A percentile compares a stretch with the other conserved stretches of the same genome.
Evolutionary conservation across 2,888 invertebrate genomes (phyloP).

Genomic region (Caenorhabditis sp.): DNA sequence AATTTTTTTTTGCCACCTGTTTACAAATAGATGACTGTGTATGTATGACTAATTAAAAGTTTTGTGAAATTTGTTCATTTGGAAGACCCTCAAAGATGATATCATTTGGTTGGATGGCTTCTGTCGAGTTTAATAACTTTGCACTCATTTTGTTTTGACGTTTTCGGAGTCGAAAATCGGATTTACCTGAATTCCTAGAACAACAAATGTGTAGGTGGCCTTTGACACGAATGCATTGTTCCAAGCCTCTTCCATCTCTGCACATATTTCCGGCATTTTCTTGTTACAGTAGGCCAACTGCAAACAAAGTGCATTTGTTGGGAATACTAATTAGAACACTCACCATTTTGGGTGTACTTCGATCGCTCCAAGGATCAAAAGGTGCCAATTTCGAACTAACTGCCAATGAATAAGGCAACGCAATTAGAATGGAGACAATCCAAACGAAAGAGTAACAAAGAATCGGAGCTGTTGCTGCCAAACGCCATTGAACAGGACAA

Average conservation of each 20-base stretch:
- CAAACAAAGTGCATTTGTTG: background rate
- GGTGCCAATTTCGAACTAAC: constrained; percentile 59
- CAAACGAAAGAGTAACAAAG: constrained; percentile 65
- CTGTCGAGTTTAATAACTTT: background rate
- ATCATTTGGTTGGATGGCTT: background rate
- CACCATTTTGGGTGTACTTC: constrained; percentile 37
- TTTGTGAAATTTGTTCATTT: too few species aligned
- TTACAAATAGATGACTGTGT: too few species aligned
- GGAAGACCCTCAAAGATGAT: too few species aligned
- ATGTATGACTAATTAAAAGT: too few species aligned
- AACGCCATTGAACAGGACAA: constrained; percentile 66
- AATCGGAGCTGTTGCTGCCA: constrained; percentile 66
- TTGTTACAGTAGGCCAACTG: constrained; percentile 23
- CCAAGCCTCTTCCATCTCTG: constrained; percentile 56
- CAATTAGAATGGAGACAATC: constrained; percentile 65
- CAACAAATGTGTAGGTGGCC: constrained; percentile 60
- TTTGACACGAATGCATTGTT: constrained; percentile 56
- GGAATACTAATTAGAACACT: background rate
- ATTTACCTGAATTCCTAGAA: constrained; percentile 48
- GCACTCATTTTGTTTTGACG: background rate
- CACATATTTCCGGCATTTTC: constrained; percentile 33
- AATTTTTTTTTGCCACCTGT: too few species aligned
- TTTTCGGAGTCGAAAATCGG: background rate
- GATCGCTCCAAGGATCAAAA: constrained; percentile 61
- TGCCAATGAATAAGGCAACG: constrained; percentile 66